Evolutionary conservation across 92 coral and sea anemone genomes (phyloP), one percentile per base, ranked within the genome.

Genomic region (Micromussa lordhowensis): DNA sequence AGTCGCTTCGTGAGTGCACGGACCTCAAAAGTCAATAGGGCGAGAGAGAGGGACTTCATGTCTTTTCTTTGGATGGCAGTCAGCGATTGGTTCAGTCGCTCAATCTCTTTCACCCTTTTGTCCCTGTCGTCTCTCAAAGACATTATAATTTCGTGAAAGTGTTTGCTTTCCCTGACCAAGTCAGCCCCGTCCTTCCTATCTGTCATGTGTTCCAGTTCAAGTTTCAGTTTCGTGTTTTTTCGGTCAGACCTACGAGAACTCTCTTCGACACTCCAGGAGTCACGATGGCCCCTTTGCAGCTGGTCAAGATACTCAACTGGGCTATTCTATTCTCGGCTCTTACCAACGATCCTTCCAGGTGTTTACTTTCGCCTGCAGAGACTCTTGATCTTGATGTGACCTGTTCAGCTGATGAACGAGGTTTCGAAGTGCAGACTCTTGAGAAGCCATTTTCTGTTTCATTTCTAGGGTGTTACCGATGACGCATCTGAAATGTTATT

Each of bases 271-370:
- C 96, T 5, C 95, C 96, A 0, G 97, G 92, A 48, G 94, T 88
- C 17, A 91, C 83, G n/a, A 86, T 89, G 66, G 59, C 75, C 15
- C 85, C 66, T 18, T 85, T 76, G 26, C 79, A 82, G 75, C 86
- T 55, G 0, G 80, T 68, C 70, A 75, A 63, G 10, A 78, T 58
- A 71, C 55, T 90, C 13, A 92, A 80, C 82, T 94, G 97, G 0
- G 92, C 89, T 24, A 94, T 84, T n/a, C 95, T 82, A 64, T 92
- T 92, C 81, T 94, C 93, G 30, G 96, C 96, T 81, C 96, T 83
- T 19, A 91, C 89, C 22, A 90, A 30, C 71, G 80, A n/a, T 3
- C 74, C 91, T 59, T 92, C 89, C 75, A 77, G 5, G 31, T 87
- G 85, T 59, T 92, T 61, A 78, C 29, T 63, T 85, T 90, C 5